A percentile compares a stretch with the other conserved stretches of the same genome.
Conservation (phyloP, 1,140 invertebrate species). For the Zaprionus ornatus region DNA sequence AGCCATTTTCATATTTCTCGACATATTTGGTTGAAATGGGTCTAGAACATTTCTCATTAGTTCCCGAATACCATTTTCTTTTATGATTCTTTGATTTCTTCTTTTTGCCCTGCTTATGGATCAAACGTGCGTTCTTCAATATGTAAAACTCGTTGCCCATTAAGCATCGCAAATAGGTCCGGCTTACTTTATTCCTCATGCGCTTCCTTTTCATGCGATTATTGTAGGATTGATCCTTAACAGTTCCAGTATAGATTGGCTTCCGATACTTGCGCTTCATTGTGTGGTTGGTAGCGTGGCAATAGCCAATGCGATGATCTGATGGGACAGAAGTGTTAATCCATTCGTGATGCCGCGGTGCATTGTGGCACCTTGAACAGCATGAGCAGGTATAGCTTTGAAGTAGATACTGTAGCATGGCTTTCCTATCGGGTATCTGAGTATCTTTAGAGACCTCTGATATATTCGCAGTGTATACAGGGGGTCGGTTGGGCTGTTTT, state of each 20-base stretch:
- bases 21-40: not conserved
- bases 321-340: slow-evolving; percentile 86
- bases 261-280: slow-evolving; percentile 92
- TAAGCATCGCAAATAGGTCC: slow-evolving; percentile 94
- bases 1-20: not conserved
- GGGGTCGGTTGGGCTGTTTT: slow-evolving; percentile 84
- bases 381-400: slow-evolving; percentile 91
- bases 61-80: not conserved
- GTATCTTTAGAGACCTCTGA: slow-evolving; percentile 60
- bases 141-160: slow-evolving; percentile 95
- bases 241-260: slow-evolving; percentile 93
- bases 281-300: slow-evolving; percentile 90
- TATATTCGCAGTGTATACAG: slow-evolving; percentile 77
- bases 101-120: slow-evolving; percentile 93
- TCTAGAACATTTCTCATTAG: not conserved
- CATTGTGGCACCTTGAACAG: slow-evolving; percentile 91
- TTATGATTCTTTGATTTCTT: slow-evolving; percentile 61
- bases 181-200: slow-evolving; percentile 95
- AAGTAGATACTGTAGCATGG: slow-evolving; percentile 89
- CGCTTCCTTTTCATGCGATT: slow-evolving; percentile 93
- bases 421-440: slow-evolving; percentile 89
- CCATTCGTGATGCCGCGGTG: slow-evolving; percentile 93
- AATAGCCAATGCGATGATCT: slow-evolving; percentile 88
- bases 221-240: slow-evolving; percentile 93
- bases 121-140: slow-evolving; percentile 93